Evolutionary conservation across 2,113 vertebrate species (phyloP), one percentile per base, ranked within the genome.

Genomic region (Canis aureus): DNA sequence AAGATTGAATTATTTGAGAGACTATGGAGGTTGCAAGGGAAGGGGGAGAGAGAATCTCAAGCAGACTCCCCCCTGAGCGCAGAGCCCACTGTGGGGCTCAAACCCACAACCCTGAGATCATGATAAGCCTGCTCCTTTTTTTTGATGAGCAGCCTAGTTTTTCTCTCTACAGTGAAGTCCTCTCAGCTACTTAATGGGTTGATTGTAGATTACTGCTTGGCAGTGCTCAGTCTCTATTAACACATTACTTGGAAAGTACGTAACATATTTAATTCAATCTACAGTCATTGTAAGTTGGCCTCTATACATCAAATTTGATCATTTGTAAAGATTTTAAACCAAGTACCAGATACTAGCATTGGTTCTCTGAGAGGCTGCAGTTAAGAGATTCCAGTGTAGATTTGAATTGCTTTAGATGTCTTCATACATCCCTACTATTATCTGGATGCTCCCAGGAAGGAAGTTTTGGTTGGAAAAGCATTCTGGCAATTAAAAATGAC

Each of bases 91-190:
- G 32, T 0, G 17, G 67, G 67, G 17, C 67, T 69, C 32, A 55
- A 55, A 3, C 15, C 53, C 67, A 69, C 8, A 2, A 19, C 67
- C 67, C 32, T 35, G 67, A 69, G 32, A 69, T 69, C 32, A 69
- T 69, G 67, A 19, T 17, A 89, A 78, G 27, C 51, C 67, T 78
- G 23, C 27, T 90, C n/a, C 90, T 29, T 93, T 74, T 62, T 73
- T 76, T 83, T 64, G 91, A 83, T 83, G 32, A 94, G 49, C n/a
- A 96, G 11, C n/a, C 20, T 87, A 64, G 94, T 96, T 97, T 97
- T 96, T 60, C 49, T 90, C n/a, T 95, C 29, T 96, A 55, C 2
- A 74, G 43, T 91, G 83, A 84, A 62, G 35, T 91, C 49, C 35
- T 94, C 97, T 94, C 49, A 91, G 49, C 43, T 85, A 73, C 84